Conservation (phyloP, 2,797 vertebrate genomes). For the Enteromius anoplus region DNA sequence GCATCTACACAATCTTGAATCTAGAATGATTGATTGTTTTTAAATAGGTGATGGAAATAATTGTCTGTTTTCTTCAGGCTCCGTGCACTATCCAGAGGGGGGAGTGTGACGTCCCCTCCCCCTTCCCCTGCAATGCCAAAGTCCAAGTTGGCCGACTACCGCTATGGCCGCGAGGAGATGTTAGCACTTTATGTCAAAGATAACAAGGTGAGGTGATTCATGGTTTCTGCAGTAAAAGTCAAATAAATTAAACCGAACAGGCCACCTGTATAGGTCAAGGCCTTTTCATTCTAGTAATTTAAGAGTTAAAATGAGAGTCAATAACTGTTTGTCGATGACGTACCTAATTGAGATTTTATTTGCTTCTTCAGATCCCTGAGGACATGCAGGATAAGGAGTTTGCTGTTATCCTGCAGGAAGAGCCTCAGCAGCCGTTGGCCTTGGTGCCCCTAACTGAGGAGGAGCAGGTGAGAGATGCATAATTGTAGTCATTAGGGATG, state of each 20-base stretch:
- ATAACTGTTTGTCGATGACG: neutral
- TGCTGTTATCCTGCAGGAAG: conserved; percentile 88
- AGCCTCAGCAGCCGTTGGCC: conserved; percentile 88
- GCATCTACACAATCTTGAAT: neutral
- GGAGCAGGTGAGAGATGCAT: conserved; percentile 83
- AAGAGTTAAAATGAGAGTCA: neutral
- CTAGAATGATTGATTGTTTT: neutral
- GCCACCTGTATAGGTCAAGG: neutral
- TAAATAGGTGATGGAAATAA: neutral
- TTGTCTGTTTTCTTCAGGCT: conserved; percentile 75
- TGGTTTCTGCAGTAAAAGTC: neutral
- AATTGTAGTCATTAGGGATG: too few species aligned
- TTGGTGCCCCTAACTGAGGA: conserved; percentile 91
- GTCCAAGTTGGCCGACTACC: conserved; percentile 94
- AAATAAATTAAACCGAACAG: neutral
- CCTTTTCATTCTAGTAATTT: neutral
- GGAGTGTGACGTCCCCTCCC: conserved; percentile 89
- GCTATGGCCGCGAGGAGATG: conserved; percentile 95
- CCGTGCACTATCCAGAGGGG: conserved; percentile 91
- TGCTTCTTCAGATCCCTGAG: conserved; percentile 82
- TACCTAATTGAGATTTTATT: neutral
- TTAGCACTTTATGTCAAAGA: conserved; percentile 96
- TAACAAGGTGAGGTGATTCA: conserved; percentile 81
- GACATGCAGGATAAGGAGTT: conserved; percentile 95
- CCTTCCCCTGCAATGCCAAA: conserved; percentile 96